Base-by-base conservation (phyloP, 2,797 vertebrate species). In the Leptatherina wallacei region DNA sequence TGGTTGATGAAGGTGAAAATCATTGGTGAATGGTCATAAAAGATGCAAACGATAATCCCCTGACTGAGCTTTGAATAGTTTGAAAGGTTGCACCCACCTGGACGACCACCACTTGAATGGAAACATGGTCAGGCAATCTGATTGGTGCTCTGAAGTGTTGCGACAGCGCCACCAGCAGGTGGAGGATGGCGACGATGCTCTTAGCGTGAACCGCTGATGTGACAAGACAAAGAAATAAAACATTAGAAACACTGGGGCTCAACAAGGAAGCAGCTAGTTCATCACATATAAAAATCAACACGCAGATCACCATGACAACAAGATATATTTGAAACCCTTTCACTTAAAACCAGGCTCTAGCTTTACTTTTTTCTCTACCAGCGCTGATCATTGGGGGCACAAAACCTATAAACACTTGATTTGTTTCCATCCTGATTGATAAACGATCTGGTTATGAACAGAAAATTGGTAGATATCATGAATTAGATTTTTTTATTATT, bases 111-210 rank as follows among this genome's bases (percentile, higher is more conserved):
- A 99, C 96, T 84, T 98, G 97, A 86, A 99, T 96, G 24, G 98
- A 98, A 85, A 99, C 98, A 0, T 99, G 98, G 83, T 99, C 98
- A 0, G 98, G 97, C 70, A 99, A 94, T 84, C 98, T 94, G 89
- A 99, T 96, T 0, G 98, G 98, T 5, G 98, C 98, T 86, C 98
- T 94, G 88, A 99, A 99, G 91, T 99, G 97, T 65, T 99, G 97
- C 0, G 98, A 98, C 42, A 99, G 91, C 0, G 97, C 97, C 80
- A 99, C 97, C 88, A 99, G 91, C 79, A 99, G 96, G 87, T 99
- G 98, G 49, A 99, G 94, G 82, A 99, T 99, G 75, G 98, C 97
- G 4, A 99, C 98, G 0, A 99, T 95, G 62, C 97, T 98, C 92
- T 99, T 99, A 40, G 97, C 96, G 65, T 99, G 98, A 83, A 99